These are phyloP conservation scores for Lamellibrachia satsuma DNA, from an alignment of 2,888 invertebrate species.

Conservation along the genomic window DNA sequence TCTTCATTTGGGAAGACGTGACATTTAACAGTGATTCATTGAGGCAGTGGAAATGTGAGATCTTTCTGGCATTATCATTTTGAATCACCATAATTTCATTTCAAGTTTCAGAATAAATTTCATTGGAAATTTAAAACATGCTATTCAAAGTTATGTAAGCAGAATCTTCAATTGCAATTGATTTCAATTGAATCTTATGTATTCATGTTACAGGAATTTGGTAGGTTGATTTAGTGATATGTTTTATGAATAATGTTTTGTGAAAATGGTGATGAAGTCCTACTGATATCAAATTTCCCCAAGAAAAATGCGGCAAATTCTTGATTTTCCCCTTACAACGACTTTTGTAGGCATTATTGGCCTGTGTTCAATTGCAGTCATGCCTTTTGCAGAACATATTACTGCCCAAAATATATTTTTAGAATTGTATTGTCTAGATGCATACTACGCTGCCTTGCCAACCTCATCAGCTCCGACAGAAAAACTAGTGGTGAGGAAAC, in stretches of 20 bases:
- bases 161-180: not conserved
- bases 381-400: too few relatives aligned
- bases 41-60: not conserved
- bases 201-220: not conserved
- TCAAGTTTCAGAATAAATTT: not conserved
- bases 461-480: too few relatives aligned
- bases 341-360: too few relatives aligned
- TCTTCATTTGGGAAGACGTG: not conserved
- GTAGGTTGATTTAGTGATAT: not conserved
- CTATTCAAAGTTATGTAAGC: not conserved
- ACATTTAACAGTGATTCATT: not conserved
- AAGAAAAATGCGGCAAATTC: too few relatives aligned
- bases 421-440: too few relatives aligned
- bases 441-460: too few relatives aligned
- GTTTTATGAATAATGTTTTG: not conserved
- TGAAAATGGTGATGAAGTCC: not conserved
- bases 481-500: too few relatives aligned
- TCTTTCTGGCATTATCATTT: not conserved
- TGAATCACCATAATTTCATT: not conserved
- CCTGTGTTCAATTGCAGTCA: too few relatives aligned
- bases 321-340: too few relatives aligned
- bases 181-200: not conserved
- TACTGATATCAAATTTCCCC: too few relatives aligned
- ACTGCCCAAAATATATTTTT: too few relatives aligned
- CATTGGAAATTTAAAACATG: constrained; percentile 2